These are phyloP conservation scores for Habroteleia sp. DNA, from an alignment of 2,888 invertebrate species.

Conservation along the genomic window DNA sequence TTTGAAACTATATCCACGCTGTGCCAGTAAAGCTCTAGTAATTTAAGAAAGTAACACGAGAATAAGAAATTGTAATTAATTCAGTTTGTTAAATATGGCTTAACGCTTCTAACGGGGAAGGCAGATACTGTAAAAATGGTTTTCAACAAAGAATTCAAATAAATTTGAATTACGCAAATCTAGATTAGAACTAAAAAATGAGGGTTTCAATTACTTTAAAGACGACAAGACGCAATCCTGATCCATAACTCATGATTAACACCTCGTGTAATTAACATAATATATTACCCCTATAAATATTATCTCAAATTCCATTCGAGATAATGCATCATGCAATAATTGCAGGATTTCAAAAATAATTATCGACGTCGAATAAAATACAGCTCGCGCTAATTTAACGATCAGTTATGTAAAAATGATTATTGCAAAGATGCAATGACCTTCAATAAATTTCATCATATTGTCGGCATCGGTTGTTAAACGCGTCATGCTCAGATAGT, in stretches of 20 bases:
- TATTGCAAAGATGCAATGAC: conserved; percentile 55
- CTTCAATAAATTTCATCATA: conserved; percentile 53
- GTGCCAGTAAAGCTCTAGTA: no score
- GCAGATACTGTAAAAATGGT: no score
- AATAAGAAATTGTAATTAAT: no score
- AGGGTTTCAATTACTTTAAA: conserved; percentile 31
- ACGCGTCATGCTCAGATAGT: conserved; percentile 54
- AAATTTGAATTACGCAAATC: no score
- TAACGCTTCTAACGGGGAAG: no score
- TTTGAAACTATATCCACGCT: no score
- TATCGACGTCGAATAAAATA: conserved; percentile 25
- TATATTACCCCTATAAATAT: conserved; percentile 32
- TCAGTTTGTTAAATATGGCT: no score
- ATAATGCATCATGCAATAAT: conserved; percentile 24
- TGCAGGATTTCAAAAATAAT: conserved; percentile 27
- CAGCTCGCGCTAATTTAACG: conserved; percentile 22
- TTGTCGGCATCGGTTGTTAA: conserved; percentile 60
- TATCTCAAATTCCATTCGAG: conserved; percentile 15
- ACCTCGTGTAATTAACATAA: conserved; percentile 43
- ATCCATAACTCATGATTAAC: conserved; percentile 27
- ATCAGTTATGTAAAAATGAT: conserved; percentile 33
- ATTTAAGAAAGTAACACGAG: no score
- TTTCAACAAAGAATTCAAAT: conserved; percentile 27
- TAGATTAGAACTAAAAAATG: no score
- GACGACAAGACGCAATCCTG: conserved; percentile 9